phyloP scores from a whole-genome alignment of 2,888 invertebrate species.

The Patella caerulea region DNA sequence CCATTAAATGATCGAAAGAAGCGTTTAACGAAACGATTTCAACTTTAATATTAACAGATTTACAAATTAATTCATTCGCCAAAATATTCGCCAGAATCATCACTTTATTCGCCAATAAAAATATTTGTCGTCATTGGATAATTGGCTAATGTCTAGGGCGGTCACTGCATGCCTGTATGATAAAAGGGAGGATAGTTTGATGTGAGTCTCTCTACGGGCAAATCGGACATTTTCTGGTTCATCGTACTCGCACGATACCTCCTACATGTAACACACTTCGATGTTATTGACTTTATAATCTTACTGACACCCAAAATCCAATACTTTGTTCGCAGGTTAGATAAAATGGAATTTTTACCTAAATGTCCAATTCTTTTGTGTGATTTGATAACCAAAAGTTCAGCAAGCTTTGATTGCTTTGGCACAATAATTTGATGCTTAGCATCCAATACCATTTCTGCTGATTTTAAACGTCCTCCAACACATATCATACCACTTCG shows the following conservation, averaged over 20 bases:
- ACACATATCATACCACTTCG: slow-evolving; percentile 4
- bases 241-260: background rate
- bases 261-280: slow-evolving; percentile 9
- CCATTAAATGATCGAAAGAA: too few species aligned
- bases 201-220: background rate
- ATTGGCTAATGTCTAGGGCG: too few species aligned
- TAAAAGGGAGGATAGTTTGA: background rate
- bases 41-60: too few species aligned
- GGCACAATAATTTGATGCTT: slow-evolving; percentile 24
- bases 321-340: slow-evolving; percentile 12
- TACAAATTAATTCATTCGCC: too few species aligned
- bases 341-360: too few species aligned
- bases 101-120: too few species aligned
- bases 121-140: too few species aligned
- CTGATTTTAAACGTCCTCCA: slow-evolving; percentile 9
- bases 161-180: too few species aligned
- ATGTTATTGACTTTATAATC: background rate
- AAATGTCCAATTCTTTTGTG: too few species aligned
- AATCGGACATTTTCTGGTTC: slow-evolving; percentile 10
- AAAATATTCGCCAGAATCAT: too few species aligned
- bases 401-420: slow-evolving; percentile 15
- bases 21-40: too few species aligned
- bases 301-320: slow-evolving; percentile 18
- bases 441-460: background rate
- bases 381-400: slow-evolving; percentile 16